Evolutionary conservation across 2,113 vertebrate species (phyloP), one percentile per base, ranked within the genome.

Genomic region (Aix galericulata): DNA sequence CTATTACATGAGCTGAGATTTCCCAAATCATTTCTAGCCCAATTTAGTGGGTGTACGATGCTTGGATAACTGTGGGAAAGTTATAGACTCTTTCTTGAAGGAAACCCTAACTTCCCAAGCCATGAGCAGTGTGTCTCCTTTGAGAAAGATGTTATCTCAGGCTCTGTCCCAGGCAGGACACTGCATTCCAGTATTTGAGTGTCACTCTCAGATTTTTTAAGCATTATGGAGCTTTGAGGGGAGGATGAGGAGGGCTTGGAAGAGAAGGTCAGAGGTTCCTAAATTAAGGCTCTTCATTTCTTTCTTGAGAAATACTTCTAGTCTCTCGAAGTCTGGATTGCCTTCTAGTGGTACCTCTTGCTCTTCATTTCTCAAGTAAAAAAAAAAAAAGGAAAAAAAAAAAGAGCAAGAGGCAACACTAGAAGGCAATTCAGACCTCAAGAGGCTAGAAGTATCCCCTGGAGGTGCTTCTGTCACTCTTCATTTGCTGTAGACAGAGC

Each of bases 271-370:
- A 88, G 76, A 68, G 60, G 75, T 79, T 89, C 40, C 62, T 76
- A 78, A 93, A 87, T 76, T 79, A 91, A 71, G 34, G 20, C 7
- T 91, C 75, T 84, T 66, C 9, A 40, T 91, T 92, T 94, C 78
- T 22, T 86, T 92, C 58, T 92, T 76, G 62, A 86, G 82, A 95
- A 81, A 74, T 42, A 36, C 62, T 64, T 40, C 34, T 64, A 64
- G 36, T 27, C 62, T 64, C 62, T 64, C 29, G 25, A 29, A 36
- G 16, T 64, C 36, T 64, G 16, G 40, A 40, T 38, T 64, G 62
- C 26, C 69, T 73, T 55, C 69, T 52, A 31, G 27, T 23, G 38
- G 29, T 74, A 17, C 31, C 62, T 32, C 42, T 75, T 75, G 38
- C 40, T 58, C 55, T 42, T 58, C 55, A n/a, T n/a, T 42, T 38